These are phyloP conservation scores for Helicoverpa armigera DNA, from an alignment of 1,140 invertebrate species.

Conservation along the genomic window DNA sequence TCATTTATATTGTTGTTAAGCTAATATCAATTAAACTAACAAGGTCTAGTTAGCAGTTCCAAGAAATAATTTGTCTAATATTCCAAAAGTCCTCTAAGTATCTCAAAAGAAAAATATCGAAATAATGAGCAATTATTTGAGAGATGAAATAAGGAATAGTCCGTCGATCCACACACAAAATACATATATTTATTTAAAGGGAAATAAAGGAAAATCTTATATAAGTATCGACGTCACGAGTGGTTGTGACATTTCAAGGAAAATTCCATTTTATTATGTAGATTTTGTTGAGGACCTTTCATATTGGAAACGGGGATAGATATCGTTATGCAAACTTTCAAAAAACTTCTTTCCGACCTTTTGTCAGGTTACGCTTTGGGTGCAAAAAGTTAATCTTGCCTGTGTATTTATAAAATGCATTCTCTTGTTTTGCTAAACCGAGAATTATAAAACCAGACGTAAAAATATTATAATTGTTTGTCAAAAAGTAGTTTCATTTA, in stretches of 20 bases:
- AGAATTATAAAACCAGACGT: too few species aligned
- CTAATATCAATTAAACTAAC: too few species aligned
- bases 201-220: slow-evolving; percentile 35
- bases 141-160: slow-evolving; percentile 1
- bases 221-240: slow-evolving; percentile 35
- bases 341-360: not conserved
- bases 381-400: too few species aligned
- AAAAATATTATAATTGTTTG: too few species aligned
- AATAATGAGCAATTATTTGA: slow-evolving; percentile 41
- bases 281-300: slow-evolving; percentile 17
- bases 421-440: too few species aligned
- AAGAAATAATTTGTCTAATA: too few species aligned
- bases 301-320: not conserved
- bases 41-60: too few species aligned
- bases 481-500: too few species aligned
- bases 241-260: slow-evolving; percentile 38
- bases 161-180: slow-evolving; percentile 8
- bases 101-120: not conserved
- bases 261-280: slow-evolving; percentile 40
- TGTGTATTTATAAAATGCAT: too few species aligned
- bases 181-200: not conserved
- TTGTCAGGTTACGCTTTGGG: not conserved
- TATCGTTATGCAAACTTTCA: slow-evolving; percentile 24
- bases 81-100: too few species aligned
- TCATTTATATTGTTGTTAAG: too few species aligned